Evolutionary conservation across 2,113 vertebrate species (phyloP).

Genomic region (Micromys minutus): DNA sequence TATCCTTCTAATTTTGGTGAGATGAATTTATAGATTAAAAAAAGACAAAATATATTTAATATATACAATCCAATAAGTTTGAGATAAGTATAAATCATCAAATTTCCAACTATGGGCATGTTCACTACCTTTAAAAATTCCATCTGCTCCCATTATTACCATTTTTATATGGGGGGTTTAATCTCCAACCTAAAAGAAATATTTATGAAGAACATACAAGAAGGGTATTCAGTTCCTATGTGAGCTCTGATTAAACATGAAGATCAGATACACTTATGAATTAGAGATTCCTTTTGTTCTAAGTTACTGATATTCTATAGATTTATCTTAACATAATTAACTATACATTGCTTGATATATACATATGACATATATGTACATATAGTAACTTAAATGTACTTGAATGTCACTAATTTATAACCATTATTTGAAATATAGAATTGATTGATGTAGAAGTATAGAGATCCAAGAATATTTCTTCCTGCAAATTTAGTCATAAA

Average conservation of each 20-base stretch:
- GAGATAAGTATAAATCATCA: background rate
- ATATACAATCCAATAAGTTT: background rate
- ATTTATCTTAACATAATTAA: background rate
- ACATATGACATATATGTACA: background rate
- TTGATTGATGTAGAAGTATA: background rate
- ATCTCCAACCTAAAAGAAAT: background rate
- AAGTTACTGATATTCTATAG: background rate
- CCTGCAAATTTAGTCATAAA: background rate
- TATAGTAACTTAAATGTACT: background rate
- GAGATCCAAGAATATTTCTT: background rate
- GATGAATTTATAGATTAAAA: background rate
- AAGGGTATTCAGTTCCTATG: background rate
- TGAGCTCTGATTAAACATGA: background rate
- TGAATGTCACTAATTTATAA: background rate
- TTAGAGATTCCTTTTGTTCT: background rate
- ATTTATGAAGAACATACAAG: background rate
- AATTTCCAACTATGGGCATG: background rate
- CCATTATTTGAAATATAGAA: background rate
- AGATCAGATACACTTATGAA: background rate
- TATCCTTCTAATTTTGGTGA: background rate
- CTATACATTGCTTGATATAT: background rate
- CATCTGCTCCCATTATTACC: background rate
- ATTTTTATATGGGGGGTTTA: background rate
- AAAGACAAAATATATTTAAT: background rate
- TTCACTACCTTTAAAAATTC: background rate